Conservation (phyloP, 2,797 vertebrate genomes). For the Takifugu rubripes region DNA sequence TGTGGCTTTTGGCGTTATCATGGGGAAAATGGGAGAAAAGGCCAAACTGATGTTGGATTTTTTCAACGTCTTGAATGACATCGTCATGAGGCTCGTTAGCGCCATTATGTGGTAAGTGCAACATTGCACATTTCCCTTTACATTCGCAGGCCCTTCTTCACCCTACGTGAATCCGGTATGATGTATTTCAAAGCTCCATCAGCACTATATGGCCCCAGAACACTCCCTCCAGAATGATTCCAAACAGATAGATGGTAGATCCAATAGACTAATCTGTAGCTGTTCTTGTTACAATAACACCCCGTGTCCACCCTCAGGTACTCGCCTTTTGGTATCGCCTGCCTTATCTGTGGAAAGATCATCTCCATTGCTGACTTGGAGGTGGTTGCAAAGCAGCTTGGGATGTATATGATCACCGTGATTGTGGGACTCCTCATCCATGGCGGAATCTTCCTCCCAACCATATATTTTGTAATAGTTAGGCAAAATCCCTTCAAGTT, state of each 20-base stretch:
- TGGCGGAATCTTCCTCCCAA: constrained; percentile 92
- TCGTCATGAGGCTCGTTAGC: constrained; percentile 92
- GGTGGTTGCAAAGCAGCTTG: constrained; percentile 91
- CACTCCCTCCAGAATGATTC: no score
- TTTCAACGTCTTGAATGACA: constrained; percentile 97
- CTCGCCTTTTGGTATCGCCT: constrained; percentile 94
- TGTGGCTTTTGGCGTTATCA: constrained; percentile 94
- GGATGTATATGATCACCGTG: constrained; percentile 99
- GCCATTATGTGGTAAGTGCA: constrained; percentile 97
- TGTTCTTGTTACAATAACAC: not conserved
- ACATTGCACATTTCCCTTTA: not conserved
- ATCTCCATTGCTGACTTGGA: constrained; percentile 96
- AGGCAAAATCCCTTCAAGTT: constrained; percentile 91
- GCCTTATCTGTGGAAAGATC: constrained; percentile 98
- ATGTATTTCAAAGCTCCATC: no score
- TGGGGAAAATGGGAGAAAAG: constrained; percentile 98
- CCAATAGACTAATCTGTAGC: no score
- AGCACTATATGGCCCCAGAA: no score
- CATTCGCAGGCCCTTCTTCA: not conserved
- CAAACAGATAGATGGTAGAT: no score
- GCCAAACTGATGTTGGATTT: constrained; percentile 98
- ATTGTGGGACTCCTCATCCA: constrained; percentile 96
- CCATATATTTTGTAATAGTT: constrained; percentile 93
- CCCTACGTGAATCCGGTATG: no score
- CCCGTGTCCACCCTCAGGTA: constrained; percentile 79